Evolutionary conservation across 2,797 vertebrate genomes (phyloP).

Genomic region (Xyrichtys novacula): DNA sequence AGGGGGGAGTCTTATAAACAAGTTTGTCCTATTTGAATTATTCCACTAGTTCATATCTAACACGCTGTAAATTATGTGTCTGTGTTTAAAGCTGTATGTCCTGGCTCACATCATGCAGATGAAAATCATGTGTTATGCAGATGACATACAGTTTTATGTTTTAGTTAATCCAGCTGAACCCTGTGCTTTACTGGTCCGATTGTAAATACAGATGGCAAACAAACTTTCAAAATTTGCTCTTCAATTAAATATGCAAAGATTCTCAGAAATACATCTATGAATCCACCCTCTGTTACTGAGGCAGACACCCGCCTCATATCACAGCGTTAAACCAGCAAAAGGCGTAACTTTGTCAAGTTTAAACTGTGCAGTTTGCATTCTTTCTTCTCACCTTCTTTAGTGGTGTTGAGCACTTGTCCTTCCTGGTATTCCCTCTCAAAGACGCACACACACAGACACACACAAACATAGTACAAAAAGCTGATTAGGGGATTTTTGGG

Average conservation of each 20-base stretch:
- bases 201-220: no score
- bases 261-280: not conserved
- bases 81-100: not conserved
- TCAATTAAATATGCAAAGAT: not conserved
- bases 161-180: not conserved
- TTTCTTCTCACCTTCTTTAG: conserved; percentile 11
- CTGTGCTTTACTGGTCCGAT: not conserved
- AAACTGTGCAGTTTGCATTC: not conserved
- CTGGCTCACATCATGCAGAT: not conserved
- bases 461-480: not conserved
- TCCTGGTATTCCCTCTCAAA: conserved; percentile 1
- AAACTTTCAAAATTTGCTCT: no score
- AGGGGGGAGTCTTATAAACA: no score
- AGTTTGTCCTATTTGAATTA: no score
- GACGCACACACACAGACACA: not conserved
- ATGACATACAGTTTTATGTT: not conserved
- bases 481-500: conserved; percentile 3
- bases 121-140: not conserved
- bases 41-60: not conserved
- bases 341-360: not conserved
- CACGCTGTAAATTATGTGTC: not conserved
- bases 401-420: not conserved
- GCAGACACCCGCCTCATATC: not conserved
- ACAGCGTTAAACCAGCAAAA: not conserved
- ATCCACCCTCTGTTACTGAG: not conserved